Evolutionary conservation across 1,140 invertebrate genomes (phyloP).

Genomic region (Marisa cornuarietis): DNA sequence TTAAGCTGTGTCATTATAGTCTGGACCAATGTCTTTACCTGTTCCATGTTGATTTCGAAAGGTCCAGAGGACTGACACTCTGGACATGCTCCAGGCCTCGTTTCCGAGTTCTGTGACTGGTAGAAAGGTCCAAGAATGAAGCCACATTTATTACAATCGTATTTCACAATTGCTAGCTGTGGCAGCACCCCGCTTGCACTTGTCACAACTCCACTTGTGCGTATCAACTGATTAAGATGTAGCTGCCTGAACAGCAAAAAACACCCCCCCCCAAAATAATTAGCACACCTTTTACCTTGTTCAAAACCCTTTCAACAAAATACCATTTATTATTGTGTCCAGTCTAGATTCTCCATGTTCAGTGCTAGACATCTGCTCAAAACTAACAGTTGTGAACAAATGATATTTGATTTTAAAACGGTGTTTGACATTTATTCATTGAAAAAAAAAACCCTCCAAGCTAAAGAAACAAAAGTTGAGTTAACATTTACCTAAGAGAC

Average conservation of each 20-base stretch:
- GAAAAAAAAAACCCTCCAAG: too few species aligned
- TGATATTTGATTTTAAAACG: too few species aligned
- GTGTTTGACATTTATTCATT: too few species aligned
- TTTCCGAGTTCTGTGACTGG: slow-evolving; percentile 90
- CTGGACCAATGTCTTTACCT: slow-evolving; percentile 71
- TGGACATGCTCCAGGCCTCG: slow-evolving; percentile 95
- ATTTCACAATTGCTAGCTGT: slow-evolving; percentile 94
- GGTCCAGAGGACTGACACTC: slow-evolving; percentile 97
- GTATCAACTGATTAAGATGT: slow-evolving; percentile 92
- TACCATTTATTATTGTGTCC: too few species aligned
- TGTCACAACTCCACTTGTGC: slow-evolving; percentile 95
- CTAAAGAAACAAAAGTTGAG: too few species aligned
- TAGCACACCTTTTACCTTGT: too few species aligned
- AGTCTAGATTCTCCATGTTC: not conserved
- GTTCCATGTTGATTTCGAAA: slow-evolving; percentile 79
- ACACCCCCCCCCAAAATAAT: not conserved
- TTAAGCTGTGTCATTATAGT: too few species aligned
- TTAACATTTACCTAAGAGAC: slow-evolving; percentile 77
- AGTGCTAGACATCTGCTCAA: not conserved
- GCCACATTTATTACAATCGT: slow-evolving; percentile 96
- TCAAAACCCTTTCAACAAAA: not conserved
- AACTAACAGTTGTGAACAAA: too few species aligned
- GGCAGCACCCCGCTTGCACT: slow-evolving; percentile 95
- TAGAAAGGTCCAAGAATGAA: slow-evolving; percentile 95
- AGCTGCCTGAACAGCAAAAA: slow-evolving; percentile 76